Conservation (phyloP, 1,140 invertebrate species). For the Aphaenogaster floridana region DNA sequence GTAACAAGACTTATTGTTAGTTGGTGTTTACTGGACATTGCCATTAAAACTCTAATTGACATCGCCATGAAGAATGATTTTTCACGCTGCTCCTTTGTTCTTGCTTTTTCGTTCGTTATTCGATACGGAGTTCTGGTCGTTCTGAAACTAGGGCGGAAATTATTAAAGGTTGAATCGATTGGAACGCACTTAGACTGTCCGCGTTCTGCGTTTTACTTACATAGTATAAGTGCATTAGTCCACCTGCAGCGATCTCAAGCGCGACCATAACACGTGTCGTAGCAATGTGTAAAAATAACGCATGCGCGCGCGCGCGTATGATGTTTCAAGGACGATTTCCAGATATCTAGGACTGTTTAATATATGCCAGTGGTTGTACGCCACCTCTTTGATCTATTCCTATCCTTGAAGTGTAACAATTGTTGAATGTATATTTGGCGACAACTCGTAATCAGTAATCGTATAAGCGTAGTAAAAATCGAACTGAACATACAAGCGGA, state of each 20-base stretch:
- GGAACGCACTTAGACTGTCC: slow-evolving; percentile 10
- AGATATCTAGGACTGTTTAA: slow-evolving; percentile 20
- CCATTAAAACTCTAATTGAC: background rate
- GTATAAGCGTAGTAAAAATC: background rate
- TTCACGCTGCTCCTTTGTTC: background rate
- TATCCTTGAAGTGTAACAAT: background rate
- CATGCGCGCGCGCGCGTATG: background rate
- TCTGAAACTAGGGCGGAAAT: slow-evolving; percentile 40
- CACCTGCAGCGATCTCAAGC: slow-evolving; percentile 17
- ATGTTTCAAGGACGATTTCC: slow-evolving; percentile 48
- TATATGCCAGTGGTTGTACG: background rate
- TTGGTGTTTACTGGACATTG: no score
- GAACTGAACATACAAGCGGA: background rate
- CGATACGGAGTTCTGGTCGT: background rate
- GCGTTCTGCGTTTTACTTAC: background rate
- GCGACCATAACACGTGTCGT: slow-evolving; percentile 2
- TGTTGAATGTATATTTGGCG: background rate
- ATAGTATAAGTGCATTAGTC: slow-evolving; percentile 6
- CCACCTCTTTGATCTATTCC: slow-evolving; percentile 1
- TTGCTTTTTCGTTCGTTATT: background rate
- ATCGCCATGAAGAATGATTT: background rate
- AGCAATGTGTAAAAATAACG: slow-evolving; percentile 35
- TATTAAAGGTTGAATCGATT: slow-evolving; percentile 42
- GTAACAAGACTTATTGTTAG: no score
- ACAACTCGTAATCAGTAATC: background rate